Evolutionary conservation across 2,113 vertebrate species (phyloP), one percentile per base, ranked within the genome.

Genomic region (Amblyornis subalaris): DNA sequence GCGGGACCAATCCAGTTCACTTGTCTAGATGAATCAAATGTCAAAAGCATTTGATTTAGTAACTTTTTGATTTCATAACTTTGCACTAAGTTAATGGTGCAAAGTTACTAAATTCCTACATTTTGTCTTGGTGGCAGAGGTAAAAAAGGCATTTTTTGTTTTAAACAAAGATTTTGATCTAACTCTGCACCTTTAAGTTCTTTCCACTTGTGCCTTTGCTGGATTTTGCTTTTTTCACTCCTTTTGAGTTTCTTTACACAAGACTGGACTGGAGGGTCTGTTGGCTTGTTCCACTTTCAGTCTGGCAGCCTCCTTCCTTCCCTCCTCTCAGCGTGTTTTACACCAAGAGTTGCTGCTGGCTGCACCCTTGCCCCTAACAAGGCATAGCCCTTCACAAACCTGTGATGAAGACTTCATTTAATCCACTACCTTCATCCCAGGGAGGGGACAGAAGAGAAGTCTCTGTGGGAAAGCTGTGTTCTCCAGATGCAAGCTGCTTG

Each of bases 121-220:
- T 87, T 91, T 88, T 73, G 19, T 72, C 50, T 62, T 62, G 35
- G 8, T 73, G 77, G 24, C 35, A 73, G 61, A 82, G 24, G 5
- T 69, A 22, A 79, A 84, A 91, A 80, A 4, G 55, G 18, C 25
- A 42, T 15, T 35, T 35, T 35, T 88, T 78, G 26, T 76, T 94
- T 80, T 88, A 85, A 83, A 58, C 62, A 80, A 45, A 65, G 14
- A 24, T 78, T 92, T 90, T 87, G 47, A 65, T 81, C 45, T 72
- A 61, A 72, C 42, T 84, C 26, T 42, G 33, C 11, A 2, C 13
- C 35, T 80, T 76, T 42, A 82, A 85, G 12, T 82, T 85, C 38
- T 83, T 95, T 83, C 67, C 67, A 70, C 20, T 88, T 89, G 74
- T 89, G 82, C 36, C 75, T 93, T 86, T 95, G 89, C 78, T 95